Evolutionary conservation across 2,888 invertebrate species (phyloP).

Genomic region (Tromatobia lineatoria): DNA sequence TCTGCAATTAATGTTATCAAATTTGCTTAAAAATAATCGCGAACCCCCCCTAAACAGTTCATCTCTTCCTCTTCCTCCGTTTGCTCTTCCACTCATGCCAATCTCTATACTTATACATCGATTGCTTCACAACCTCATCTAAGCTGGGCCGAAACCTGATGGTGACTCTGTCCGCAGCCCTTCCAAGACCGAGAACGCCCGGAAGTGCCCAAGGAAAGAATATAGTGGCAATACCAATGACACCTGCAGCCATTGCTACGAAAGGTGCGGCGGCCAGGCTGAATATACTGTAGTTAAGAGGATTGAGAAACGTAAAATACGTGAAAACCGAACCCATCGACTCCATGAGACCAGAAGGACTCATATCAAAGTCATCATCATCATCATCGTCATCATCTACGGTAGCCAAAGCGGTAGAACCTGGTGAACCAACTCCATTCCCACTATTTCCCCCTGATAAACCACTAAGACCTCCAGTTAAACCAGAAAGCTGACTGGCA

Average conservation of each 20-base stretch:
- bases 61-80: slow-evolving; percentile 80
- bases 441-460: slow-evolving; percentile 19
- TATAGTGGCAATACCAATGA: slow-evolving; percentile 88
- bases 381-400: slow-evolving; percentile 75
- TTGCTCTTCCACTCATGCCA: slow-evolving; percentile 82
- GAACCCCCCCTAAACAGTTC: slow-evolving; percentile 55
- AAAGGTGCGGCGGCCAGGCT: slow-evolving; percentile 89
- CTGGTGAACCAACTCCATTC: slow-evolving; percentile 25
- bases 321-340: slow-evolving; percentile 87
- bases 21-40: neutral
- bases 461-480: neutral
- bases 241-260: slow-evolving; percentile 88
- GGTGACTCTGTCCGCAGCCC: slow-evolving; percentile 71
- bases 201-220: slow-evolving; percentile 90
- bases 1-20: neutral
- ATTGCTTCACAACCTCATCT: slow-evolving; percentile 76
- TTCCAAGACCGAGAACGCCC: slow-evolving; percentile 81
- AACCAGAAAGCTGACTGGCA: slow-evolving; percentile 32
- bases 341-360: slow-evolving; percentile 85
- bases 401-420: slow-evolving; percentile 63
- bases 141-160: slow-evolving; percentile 74
- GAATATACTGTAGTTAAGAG: slow-evolving; percentile 87
- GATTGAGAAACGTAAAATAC: slow-evolving; percentile 87
- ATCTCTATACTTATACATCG: slow-evolving; percentile 74
- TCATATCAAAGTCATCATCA: slow-evolving; percentile 86